phyloP scores from a whole-genome alignment of 1,140 invertebrate genomes.

The Drosophila biarmipes region DNA sequence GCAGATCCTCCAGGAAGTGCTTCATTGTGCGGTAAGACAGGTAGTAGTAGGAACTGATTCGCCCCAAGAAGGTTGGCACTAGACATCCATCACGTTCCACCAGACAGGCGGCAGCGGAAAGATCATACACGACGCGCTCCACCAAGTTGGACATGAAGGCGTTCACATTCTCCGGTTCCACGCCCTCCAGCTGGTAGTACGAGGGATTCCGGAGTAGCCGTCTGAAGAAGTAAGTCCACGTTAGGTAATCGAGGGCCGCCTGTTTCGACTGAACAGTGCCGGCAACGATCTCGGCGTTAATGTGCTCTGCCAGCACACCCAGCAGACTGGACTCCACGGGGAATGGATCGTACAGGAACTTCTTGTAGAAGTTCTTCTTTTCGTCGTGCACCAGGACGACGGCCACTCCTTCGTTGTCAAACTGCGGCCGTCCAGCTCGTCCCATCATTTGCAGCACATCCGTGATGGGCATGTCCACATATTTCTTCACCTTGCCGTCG shows the following conservation, averaged over 20 bases:
- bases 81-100: slow-evolving; percentile 89
- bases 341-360: slow-evolving; percentile 99
- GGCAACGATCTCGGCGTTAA: slow-evolving; percentile 99
- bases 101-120: slow-evolving; percentile 92
- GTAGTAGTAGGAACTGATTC: slow-evolving; percentile 98
- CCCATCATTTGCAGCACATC: slow-evolving; percentile 99
- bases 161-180: slow-evolving; percentile 91
- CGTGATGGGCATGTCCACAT: slow-evolving; percentile 99
- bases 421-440: slow-evolving; percentile 96
- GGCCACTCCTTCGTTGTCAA: slow-evolving; percentile 97
- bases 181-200: slow-evolving; percentile 94
- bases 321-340: slow-evolving; percentile 98
- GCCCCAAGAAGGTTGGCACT: slow-evolving; percentile 93
- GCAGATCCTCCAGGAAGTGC: slow-evolving; percentile 91
- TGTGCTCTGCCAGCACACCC: slow-evolving; percentile 96
- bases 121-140: slow-evolving; percentile 89
- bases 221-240: slow-evolving; percentile 99
- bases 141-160: slow-evolving; percentile 90
- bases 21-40: slow-evolving; percentile 96
- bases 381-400: slow-evolving; percentile 98
- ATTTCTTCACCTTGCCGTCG: slow-evolving; percentile 97
- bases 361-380: slow-evolving; percentile 99
- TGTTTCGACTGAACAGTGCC: slow-evolving; percentile 97
- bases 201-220: slow-evolving; percentile 96
- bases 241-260: slow-evolving; percentile 98